These are phyloP conservation scores for Mythimna vitellina DNA, from an alignment of 2,888 invertebrate species.

Conservation along the genomic window DNA sequence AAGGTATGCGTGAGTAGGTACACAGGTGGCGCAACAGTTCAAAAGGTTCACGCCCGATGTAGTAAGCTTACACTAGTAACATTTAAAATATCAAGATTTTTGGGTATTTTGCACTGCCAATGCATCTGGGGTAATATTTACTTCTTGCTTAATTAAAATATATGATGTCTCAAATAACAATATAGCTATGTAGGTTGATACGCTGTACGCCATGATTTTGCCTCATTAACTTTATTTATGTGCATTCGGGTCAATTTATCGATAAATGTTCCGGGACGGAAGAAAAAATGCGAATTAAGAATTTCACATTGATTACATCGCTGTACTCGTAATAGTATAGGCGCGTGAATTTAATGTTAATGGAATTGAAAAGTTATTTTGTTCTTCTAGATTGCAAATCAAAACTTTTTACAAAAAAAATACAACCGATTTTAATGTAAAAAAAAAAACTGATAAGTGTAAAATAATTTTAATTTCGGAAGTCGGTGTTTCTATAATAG, in stretches of 20 bases:
- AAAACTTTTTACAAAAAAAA: too few species aligned
- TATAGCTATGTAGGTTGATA: conserved; percentile 70
- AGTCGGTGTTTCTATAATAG: too few species aligned
- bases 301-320: conserved; percentile 83
- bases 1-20: conserved; percentile 11
- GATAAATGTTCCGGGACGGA: conserved; percentile 79
- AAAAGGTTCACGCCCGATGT: conserved; percentile 27
- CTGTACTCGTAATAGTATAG: conserved; percentile 75
- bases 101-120: conserved; percentile 51
- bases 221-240: conserved; percentile 87
- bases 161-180: conserved; percentile 69
- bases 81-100: conserved; percentile 47
- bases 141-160: conserved; percentile 71
- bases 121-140: conserved; percentile 62
- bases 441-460: too few species aligned
- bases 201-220: conserved; percentile 78
- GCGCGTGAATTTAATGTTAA: conserved; percentile 64
- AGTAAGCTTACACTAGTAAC: conserved; percentile 32
- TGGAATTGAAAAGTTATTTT: conserved; percentile 59
- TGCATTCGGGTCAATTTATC: conserved; percentile 81
- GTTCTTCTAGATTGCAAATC: conserved; percentile 40
- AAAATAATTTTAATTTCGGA: too few species aligned
- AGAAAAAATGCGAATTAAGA: conserved; percentile 80
- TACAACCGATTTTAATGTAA: too few species aligned
- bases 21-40: conserved; percentile 40